phyloP scores from a whole-genome alignment of 2,888 invertebrate species.

The Oxyteleia sp. region DNA sequence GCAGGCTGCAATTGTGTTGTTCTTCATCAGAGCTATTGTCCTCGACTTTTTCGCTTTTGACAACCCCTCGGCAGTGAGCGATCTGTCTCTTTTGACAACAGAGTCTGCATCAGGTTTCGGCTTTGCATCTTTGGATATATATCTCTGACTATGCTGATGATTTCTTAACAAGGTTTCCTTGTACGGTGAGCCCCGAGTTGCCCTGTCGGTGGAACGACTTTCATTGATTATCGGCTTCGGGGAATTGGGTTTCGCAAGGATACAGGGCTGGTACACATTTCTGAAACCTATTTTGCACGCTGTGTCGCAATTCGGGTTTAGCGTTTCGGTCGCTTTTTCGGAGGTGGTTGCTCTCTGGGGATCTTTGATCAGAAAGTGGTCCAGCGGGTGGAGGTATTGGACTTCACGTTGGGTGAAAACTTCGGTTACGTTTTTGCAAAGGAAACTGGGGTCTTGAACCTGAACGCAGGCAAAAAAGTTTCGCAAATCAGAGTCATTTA shows the following conservation, averaged over 20 bases:
- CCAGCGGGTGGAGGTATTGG: constrained; percentile 78
- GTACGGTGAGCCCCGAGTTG: background rate
- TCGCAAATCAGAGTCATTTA: constrained; percentile 71
- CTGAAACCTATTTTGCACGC: constrained; percentile 34
- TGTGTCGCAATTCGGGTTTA: constrained; percentile 9
- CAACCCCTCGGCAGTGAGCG: background rate
- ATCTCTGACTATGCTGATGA: constrained; percentile 3
- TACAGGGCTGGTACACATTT: background rate
- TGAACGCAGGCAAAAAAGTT: constrained; percentile 79
- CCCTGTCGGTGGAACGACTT: background rate
- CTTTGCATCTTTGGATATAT: constrained; percentile 6
- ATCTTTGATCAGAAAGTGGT: constrained; percentile 80
- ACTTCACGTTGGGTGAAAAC: constrained; percentile 66
- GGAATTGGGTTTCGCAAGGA: background rate
- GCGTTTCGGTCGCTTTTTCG: constrained; percentile 78
- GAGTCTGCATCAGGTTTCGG: background rate
- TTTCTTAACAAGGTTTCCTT: constrained; percentile 34
- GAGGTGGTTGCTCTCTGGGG: constrained; percentile 69
- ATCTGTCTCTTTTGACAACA: constrained; percentile 15
- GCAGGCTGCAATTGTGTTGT: background rate
- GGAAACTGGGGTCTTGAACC: too few species aligned
- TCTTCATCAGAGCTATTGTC: background rate
- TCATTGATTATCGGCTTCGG: constrained; percentile 8
- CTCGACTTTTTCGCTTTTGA: background rate
- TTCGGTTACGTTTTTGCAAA: too few species aligned